Evolutionary conservation across 2,797 vertebrate species (phyloP).

Genomic region (Gallinago nigripennis): DNA sequence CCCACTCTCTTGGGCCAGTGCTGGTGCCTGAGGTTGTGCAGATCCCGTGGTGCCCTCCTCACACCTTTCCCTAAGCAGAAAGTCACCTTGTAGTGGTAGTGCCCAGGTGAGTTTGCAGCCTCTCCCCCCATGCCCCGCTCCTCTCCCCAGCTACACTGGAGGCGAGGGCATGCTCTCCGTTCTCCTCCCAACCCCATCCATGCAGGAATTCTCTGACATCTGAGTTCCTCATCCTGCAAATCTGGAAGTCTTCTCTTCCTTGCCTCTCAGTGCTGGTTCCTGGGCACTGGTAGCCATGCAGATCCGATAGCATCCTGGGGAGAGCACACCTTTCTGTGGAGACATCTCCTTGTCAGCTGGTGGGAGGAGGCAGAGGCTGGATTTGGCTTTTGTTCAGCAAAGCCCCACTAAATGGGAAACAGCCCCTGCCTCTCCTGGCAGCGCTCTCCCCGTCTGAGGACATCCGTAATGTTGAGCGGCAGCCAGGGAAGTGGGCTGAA

Average conservation of each 20-base stretch:
- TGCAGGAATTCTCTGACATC: not conserved
- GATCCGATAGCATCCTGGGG: rapidly evolving
- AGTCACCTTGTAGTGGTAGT: not conserved
- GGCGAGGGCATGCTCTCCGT: not conserved
- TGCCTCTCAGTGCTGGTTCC: not conserved
- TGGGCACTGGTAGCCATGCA: not conserved
- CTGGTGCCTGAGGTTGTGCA: not conserved
- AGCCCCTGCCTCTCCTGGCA: not conserved
- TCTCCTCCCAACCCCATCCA: not conserved
- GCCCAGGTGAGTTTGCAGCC: not conserved
- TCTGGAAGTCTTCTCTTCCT: not conserved
- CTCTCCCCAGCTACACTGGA: rapidly evolving
- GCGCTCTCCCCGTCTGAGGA: not conserved
- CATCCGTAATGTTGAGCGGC: not conserved
- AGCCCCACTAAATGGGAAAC: not conserved
- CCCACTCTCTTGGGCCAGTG: not conserved
- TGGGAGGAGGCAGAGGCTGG: not conserved
- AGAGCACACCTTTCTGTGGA: not conserved
- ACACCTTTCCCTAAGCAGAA: not conserved
- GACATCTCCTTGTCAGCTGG: not conserved
- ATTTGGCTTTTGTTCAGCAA: not conserved
- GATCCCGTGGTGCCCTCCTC: not conserved
- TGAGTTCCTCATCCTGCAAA: not conserved
- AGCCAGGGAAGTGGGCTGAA: not conserved
- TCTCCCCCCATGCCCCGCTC: not conserved